A percentile compares a stretch with the other conserved stretches of the same genome.
These are phyloP conservation scores for Mesitornis unicolor DNA, from an alignment of 2,113 vertebrate genomes.

Conservation along the genomic window DNA sequence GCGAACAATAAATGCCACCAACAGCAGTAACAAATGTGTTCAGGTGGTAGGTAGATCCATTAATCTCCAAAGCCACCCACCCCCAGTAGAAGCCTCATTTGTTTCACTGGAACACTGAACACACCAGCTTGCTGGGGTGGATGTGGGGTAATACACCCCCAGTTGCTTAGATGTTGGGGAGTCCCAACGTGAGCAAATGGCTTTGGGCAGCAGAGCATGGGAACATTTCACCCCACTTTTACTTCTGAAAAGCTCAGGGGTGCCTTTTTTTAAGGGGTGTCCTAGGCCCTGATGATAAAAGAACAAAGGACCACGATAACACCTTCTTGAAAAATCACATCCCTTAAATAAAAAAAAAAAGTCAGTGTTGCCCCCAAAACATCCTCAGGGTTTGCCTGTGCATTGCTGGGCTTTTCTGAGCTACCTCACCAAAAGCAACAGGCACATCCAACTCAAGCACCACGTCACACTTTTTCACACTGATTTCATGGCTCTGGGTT, in stretches of 20 bases:
- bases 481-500: neutral
- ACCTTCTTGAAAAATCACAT: neutral
- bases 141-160: neutral
- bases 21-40: neutral
- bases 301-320: neutral
- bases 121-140: fast-evolving
- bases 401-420: neutral
- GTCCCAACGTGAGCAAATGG: neutral
- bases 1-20: neutral
- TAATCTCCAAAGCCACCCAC: neutral
- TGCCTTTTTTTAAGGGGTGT: neutral
- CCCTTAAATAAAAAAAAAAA: neutral
- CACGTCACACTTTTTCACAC: neutral
- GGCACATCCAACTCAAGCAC: neutral
- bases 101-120: neutral
- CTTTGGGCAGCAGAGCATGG: neutral
- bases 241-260: neutral
- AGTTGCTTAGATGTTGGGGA: too few species aligned
- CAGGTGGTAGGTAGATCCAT: neutral
- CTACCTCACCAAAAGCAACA: neutral
- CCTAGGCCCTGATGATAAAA: neutral
- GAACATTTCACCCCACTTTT: neutral
- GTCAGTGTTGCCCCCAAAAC: fast-evolving
- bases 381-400: neutral
- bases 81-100: neutral